Evolutionary conservation across 2,888 invertebrate genomes (phyloP).

Genomic region (Ypsolopha scabrella): DNA sequence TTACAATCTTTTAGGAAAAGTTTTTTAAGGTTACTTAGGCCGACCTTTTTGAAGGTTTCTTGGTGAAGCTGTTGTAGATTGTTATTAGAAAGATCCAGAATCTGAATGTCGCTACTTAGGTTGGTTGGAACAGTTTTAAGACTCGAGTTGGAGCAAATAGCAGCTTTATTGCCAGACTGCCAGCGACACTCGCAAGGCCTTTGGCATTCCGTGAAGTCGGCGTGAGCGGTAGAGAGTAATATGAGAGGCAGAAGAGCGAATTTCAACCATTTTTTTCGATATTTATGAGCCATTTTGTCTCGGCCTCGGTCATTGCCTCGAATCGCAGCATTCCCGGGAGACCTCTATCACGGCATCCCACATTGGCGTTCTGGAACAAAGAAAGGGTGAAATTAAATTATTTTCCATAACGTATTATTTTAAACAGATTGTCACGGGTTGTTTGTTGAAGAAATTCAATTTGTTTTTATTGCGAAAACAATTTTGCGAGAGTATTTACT

Average conservation of each 20-base stretch:
- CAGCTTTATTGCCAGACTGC: slow-evolving; percentile 87
- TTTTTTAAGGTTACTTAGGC: slow-evolving; percentile 85
- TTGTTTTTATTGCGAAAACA: background rate
- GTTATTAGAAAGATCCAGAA: slow-evolving; percentile 81
- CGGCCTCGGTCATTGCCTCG: slow-evolving; percentile 58
- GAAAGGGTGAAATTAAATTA: slow-evolving; percentile 1
- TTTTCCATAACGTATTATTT: background rate
- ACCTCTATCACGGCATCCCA: slow-evolving; percentile 9
- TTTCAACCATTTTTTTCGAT: slow-evolving; percentile 63
- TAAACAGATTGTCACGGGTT: background rate
- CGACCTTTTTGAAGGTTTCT: slow-evolving; percentile 77
- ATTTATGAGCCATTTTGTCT: slow-evolving; percentile 62
- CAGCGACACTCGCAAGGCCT: slow-evolving; percentile 85
- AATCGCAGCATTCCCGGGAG: slow-evolving; percentile 52
- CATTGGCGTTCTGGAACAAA: slow-evolving; percentile 13
- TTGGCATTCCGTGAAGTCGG: slow-evolving; percentile 74
- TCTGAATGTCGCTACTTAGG: slow-evolving; percentile 79
- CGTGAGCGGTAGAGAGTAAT: slow-evolving; percentile 42
- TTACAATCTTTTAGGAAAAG: slow-evolving; percentile 81
- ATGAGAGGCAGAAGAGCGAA: slow-evolving; percentile 39
- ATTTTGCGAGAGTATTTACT: background rate
- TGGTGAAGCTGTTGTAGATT: slow-evolving; percentile 73
- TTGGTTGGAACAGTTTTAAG: slow-evolving; percentile 77
- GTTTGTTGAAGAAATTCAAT: background rate
- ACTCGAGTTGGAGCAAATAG: slow-evolving; percentile 80